Evolutionary conservation across 2,797 vertebrate genomes (phyloP).

Genomic region (Nyctalus aviator): DNA sequence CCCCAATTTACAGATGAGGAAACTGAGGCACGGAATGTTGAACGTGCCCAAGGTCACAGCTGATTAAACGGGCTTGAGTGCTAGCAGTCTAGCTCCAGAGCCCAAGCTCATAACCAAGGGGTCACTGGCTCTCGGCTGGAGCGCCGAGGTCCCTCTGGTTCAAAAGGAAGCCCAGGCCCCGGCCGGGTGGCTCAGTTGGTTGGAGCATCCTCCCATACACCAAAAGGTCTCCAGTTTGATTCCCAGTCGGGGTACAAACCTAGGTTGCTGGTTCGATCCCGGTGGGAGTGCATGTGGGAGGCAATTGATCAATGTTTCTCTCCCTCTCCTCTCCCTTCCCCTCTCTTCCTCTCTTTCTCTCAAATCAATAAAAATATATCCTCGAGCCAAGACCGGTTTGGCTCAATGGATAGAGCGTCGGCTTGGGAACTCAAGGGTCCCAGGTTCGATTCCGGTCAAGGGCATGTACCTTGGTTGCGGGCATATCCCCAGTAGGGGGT

Average conservation of each 20-base stretch:
- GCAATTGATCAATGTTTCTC: too few relatives aligned
- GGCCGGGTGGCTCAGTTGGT: background rate
- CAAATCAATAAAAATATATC: background rate
- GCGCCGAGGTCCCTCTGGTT: background rate
- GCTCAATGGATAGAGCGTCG: too few relatives aligned
- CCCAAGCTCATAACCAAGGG: background rate
- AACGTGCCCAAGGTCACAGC: background rate
- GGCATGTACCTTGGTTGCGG: too few relatives aligned
- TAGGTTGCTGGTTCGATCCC: too few relatives aligned
- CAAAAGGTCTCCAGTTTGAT: too few relatives aligned
- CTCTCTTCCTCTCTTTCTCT: background rate
- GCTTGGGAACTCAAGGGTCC: too few relatives aligned
- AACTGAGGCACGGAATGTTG: background rate
- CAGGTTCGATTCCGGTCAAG: too few relatives aligned
- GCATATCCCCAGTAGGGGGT: too few relatives aligned
- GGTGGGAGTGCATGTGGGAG: too few relatives aligned
- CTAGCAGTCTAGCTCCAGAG: background rate
- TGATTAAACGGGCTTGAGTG: background rate
- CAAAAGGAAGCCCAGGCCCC: background rate
- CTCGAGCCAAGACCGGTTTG: background rate
- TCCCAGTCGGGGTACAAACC: too few relatives aligned
- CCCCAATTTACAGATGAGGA: background rate
- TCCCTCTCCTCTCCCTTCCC: background rate
- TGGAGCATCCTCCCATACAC: too few relatives aligned
- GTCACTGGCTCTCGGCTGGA: background rate